phyloP scores from a whole-genome alignment of 2,797 vertebrate species.

The Danio aesculapii region DNA sequence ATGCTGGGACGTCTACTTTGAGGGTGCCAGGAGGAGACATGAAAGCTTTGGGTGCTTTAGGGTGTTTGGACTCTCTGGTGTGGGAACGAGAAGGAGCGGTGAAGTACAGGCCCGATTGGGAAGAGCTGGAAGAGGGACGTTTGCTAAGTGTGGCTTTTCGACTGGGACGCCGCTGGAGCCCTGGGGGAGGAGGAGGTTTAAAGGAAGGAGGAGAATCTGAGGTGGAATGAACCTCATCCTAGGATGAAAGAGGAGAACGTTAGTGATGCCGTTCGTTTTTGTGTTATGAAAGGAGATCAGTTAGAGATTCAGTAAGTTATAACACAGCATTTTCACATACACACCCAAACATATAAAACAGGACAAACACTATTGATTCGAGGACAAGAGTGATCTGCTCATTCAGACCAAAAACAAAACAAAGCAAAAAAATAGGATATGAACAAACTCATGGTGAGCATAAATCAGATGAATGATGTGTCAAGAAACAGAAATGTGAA shows the following conservation, averaged over 20 bases:
- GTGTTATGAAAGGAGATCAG: not conserved
- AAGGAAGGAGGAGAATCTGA: conserved; percentile 85
- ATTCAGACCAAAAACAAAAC: conserved; percentile 38
- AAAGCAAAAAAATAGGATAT: conserved; percentile 57
- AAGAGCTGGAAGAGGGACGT: conserved; percentile 84
- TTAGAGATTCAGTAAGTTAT: not conserved
- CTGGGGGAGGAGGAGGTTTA: conserved; percentile 83
- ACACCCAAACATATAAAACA: conserved; percentile 16
- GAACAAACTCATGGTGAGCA: conserved; percentile 62
- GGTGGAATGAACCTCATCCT: conserved; percentile 88
- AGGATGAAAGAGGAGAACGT: conserved; percentile 75
- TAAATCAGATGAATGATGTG: conserved; percentile 57
- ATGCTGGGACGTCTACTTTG: conserved; percentile 69
- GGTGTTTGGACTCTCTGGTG: conserved; percentile 66
- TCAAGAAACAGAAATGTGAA: conserved; percentile 47
- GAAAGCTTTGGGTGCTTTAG: conserved; percentile 63
- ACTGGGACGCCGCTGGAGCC: conserved; percentile 71
- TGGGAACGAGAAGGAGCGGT: conserved; percentile 78
- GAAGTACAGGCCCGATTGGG: conserved; percentile 87
- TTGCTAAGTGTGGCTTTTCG: conserved; percentile 79
- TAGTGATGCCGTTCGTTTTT: conserved; percentile 12
- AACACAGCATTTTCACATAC: not conserved
- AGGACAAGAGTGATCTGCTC: conserved; percentile 21
- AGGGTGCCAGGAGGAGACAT: conserved; percentile 57
- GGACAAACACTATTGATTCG: conserved; percentile 10